phyloP scores from a whole-genome alignment of 2,113 vertebrate genomes.

The Oreamnos americanus region DNA sequence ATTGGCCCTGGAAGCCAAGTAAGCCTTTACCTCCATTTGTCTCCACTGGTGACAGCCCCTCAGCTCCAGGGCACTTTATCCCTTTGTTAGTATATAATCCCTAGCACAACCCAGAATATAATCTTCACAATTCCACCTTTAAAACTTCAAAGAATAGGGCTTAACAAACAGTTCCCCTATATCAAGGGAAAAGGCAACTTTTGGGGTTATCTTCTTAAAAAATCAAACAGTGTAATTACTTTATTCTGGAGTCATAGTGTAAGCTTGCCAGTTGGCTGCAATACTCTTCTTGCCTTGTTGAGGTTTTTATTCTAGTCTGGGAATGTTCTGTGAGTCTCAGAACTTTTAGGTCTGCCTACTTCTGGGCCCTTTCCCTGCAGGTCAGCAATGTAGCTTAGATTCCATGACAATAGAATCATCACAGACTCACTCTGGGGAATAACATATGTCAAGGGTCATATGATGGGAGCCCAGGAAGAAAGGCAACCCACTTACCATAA shows the following conservation, averaged over 20 bases:
- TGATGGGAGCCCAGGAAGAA: not conserved
- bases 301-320: slow-evolving; percentile 52
- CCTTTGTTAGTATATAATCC: not conserved
- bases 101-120: not conserved
- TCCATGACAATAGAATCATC: not conserved
- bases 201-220: not conserved
- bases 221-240: slow-evolving; percentile 20
- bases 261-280: slow-evolving; percentile 36
- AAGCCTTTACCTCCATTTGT: slow-evolving; percentile 81
- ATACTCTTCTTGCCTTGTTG: not conserved
- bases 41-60: slow-evolving; percentile 42
- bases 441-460: not conserved
- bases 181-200: not conserved
- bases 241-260: not conserved
- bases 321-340: slow-evolving; percentile 20
- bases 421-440: not conserved
- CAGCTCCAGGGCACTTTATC: not conserved
- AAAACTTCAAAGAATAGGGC: not conserved
- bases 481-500: not conserved
- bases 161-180: not conserved
- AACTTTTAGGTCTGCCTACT: not conserved
- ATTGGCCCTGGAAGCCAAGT: slow-evolving; percentile 98
- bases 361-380: not conserved
- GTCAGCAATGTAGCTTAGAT: not conserved
- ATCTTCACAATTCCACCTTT: not conserved